Conservation (phyloP, 2,888 invertebrate species). For the Calliopum simillimum region DNA sequence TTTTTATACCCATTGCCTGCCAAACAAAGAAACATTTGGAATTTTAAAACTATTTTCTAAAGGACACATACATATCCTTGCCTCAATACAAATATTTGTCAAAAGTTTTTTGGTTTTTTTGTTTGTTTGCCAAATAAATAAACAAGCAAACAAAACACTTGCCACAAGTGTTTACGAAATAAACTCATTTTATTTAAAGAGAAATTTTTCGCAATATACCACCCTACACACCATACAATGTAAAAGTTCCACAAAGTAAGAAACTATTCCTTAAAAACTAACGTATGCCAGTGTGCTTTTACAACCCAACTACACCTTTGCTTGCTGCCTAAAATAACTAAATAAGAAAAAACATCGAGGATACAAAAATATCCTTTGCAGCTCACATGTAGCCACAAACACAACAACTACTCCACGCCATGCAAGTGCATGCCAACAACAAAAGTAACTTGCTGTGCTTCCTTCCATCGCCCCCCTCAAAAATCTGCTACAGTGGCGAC, state of each 20-base stretch:
- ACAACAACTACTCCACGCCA: not conserved
- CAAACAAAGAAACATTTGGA: slow-evolving; percentile 19
- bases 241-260: not conserved
- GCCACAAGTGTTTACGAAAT: slow-evolving; percentile 62
- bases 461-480: not conserved
- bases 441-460: not conserved
- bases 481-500: slow-evolving; percentile 45
- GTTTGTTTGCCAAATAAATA: slow-evolving; percentile 47
- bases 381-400: not conserved
- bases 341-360: slow-evolving; percentile 30
- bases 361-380: slow-evolving; percentile 50
- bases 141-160: slow-evolving; percentile 55
- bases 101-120: slow-evolving; percentile 50
- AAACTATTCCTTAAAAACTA: slow-evolving; percentile 16
- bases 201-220: not conserved
- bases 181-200: slow-evolving; percentile 54
- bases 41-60: slow-evolving; percentile 14
- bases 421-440: slow-evolving; percentile 42
- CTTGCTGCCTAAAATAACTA: slow-evolving; percentile 38
- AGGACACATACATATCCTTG: not conserved
- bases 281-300: not conserved
- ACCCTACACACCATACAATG: not conserved
- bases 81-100: slow-evolving; percentile 52
- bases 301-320: not conserved
- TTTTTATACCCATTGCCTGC: not conserved